Base-by-base conservation (phyloP, 1,140 invertebrate species). In the Trachymyrmex septentrionalis region DNA sequence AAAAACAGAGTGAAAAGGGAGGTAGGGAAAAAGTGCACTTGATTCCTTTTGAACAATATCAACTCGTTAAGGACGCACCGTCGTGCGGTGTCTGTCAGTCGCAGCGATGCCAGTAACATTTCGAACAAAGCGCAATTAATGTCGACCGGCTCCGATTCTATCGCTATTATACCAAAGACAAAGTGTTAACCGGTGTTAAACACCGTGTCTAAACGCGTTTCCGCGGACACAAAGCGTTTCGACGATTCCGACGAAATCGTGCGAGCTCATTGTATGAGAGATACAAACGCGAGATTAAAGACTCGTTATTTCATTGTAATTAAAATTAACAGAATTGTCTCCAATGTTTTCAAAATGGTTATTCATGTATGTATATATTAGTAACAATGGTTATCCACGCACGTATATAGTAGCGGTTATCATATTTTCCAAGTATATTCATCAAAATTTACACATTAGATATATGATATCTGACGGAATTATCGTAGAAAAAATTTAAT, bases 61-160 rank as follows among this genome's bases (percentile, higher is more conserved):
- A 34, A 55, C 91, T 92, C 87, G 89, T 92, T 92, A 92, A 86
- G 85, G 55, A 80, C 21, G 55, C n/a, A 59, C n/a, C 24, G 19
- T 4, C 27, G 84, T 64, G 38, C 53, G 48, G 55, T 80, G 48
- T 89, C 85, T 80, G 84, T 85, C 85, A 78, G 67, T 59, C 59
- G 55, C 77, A 75, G 72, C 30, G 16, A 50, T 38, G 67, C 67
- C 82, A 73, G 24, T 69, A 77, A 82, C 76, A 80, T 73, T 87
- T 53, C 72, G 73, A 86, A 92, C 88, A 92, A 92, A 91, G 88
- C 84, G 86, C 82, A 82, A 92, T 91, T 92, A 87, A 91, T 90
- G 77, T 66, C 67, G 63, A 75, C 55, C 30, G 64, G 38, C 38
- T 38, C 61, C 61, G 55, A 87, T 81, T 77, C 66, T 66, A 30